These are phyloP conservation scores for Mellilla xanthometata DNA, from an alignment of 2,888 invertebrate species.

Conservation along the genomic window DNA sequence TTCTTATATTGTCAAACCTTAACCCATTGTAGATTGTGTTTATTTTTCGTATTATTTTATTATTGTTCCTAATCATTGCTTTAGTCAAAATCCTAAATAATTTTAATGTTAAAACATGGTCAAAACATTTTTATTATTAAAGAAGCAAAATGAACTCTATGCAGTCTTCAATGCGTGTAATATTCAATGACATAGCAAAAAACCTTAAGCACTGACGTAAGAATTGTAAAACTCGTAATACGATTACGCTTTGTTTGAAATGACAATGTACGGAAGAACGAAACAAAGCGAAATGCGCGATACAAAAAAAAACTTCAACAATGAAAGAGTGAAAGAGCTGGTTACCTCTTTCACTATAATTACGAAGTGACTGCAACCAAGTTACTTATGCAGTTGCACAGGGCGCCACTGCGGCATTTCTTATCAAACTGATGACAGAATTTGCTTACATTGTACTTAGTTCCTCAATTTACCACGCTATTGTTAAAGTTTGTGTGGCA, in stretches of 20 bases:
- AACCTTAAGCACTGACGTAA: slow-evolving; percentile 31
- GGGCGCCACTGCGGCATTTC: not conserved
- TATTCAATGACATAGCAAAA: slow-evolving; percentile 19
- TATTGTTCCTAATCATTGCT: too few relatives aligned
- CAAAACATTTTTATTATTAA: too few relatives aligned
- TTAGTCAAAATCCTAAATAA: too few relatives aligned
- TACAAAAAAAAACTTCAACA: slow-evolving; percentile 54
- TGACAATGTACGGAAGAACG: slow-evolving; percentile 69
- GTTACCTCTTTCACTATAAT: slow-evolving; percentile 73
- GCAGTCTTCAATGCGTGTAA: too few relatives aligned
- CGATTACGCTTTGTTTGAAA: slow-evolving; percentile 34
- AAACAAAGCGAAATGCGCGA: slow-evolving; percentile 43
- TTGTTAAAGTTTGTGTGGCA: not conserved
- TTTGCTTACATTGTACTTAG: not conserved
- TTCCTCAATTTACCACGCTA: not conserved
- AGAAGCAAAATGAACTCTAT: too few relatives aligned
- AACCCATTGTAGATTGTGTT: too few relatives aligned
- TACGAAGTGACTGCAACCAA: slow-evolving; percentile 33
- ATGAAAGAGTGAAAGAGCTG: too few relatives aligned
- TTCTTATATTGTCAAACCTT: too few relatives aligned
- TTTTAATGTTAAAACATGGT: too few relatives aligned
- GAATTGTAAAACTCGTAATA: slow-evolving; percentile 21
- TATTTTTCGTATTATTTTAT: too few relatives aligned
- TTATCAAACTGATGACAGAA: not conserved
- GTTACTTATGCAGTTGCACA: not conserved